These are phyloP conservation scores for Brenthis daphne DNA, from an alignment of 2,888 invertebrate genomes.

Conservation along the genomic window DNA sequence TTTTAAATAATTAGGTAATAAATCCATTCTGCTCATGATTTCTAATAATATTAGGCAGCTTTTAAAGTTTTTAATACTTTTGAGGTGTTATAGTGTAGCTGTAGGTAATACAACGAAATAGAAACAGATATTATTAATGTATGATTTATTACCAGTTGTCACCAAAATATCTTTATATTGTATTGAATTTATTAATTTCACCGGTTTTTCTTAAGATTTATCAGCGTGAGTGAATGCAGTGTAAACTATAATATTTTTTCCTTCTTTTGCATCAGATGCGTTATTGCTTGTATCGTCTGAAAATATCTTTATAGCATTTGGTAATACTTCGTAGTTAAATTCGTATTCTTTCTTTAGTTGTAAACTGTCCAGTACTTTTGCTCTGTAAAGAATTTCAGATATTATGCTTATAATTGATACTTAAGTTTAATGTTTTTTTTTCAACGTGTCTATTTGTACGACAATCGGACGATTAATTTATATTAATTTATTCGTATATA, in stretches of 20 bases:
- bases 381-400: slow-evolving; percentile 48
- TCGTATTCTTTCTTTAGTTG: slow-evolving; percentile 70
- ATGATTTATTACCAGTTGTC: slow-evolving; percentile 51
- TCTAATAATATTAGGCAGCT: too few species aligned
- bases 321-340: slow-evolving; percentile 56
- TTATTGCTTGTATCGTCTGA: slow-evolving; percentile 28
- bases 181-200: not conserved
- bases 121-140: slow-evolving; percentile 18
- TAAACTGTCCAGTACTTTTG: slow-evolving; percentile 57
- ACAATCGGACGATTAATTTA: too few species aligned
- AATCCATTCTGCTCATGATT: too few species aligned
- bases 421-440: not conserved
- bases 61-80: too few species aligned
- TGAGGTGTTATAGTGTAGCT: too few species aligned
- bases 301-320: slow-evolving; percentile 45
- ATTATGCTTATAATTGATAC: not conserved
- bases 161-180: slow-evolving; percentile 23
- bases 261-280: slow-evolving; percentile 24
- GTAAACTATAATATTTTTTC: slow-evolving; percentile 56
- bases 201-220: slow-evolving; percentile 16
- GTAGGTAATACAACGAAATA: not conserved
- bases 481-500: too few species aligned
- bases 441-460: too few species aligned
- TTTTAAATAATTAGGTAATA: too few species aligned
- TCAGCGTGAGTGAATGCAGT: slow-evolving; percentile 47